A percentile compares a stretch with the other conserved stretches of the same genome.
Evolutionary conservation across 2,113 vertebrate species (phyloP).

Genomic region (Nipponia nippon): DNA sequence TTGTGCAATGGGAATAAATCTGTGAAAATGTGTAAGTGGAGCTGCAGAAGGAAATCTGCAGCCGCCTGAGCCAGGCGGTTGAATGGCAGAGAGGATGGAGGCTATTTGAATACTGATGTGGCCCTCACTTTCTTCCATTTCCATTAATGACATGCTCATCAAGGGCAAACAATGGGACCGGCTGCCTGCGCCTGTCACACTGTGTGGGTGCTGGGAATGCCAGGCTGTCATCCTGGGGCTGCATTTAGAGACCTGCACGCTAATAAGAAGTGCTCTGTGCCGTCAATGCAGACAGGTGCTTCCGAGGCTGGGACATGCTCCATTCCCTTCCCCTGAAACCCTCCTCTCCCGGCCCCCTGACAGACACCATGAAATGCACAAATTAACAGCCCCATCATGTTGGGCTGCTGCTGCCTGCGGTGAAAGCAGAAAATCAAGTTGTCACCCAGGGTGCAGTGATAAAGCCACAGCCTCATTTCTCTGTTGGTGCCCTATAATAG

Average conservation of each 20-base stretch:
- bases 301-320: conserved; percentile 86
- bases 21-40: conserved; percentile 64
- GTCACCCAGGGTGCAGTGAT: conserved; percentile 86
- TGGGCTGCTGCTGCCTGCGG: conserved; percentile 83
- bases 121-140: conserved; percentile 88
- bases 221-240: conserved; percentile 80
- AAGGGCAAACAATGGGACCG: conserved; percentile 92
- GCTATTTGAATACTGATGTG: conserved; percentile 96
- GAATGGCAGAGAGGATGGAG: conserved; percentile 86
- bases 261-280: conserved; percentile 92
- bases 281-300: conserved; percentile 92
- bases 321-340: conserved; percentile 79
- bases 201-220: conserved; percentile 81
- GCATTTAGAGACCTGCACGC: conserved; percentile 85
- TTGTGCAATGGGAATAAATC: conserved; percentile 69
- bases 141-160: conserved; percentile 94
- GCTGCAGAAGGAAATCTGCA: conserved; percentile 69
- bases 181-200: conserved; percentile 87
- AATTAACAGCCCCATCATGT: conserved; percentile 93
- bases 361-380: conserved; percentile 89
- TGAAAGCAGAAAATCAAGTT: conserved; percentile 94
- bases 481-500: conserved; percentile 87
- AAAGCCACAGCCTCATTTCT: conserved; percentile 85
- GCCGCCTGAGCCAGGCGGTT: conserved; percentile 73
- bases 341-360: conserved; percentile 78